Evolutionary conservation across 2,797 vertebrate species (phyloP), one percentile per base, ranked within the genome.

Genomic region (Macroramphosus scolopax): DNA sequence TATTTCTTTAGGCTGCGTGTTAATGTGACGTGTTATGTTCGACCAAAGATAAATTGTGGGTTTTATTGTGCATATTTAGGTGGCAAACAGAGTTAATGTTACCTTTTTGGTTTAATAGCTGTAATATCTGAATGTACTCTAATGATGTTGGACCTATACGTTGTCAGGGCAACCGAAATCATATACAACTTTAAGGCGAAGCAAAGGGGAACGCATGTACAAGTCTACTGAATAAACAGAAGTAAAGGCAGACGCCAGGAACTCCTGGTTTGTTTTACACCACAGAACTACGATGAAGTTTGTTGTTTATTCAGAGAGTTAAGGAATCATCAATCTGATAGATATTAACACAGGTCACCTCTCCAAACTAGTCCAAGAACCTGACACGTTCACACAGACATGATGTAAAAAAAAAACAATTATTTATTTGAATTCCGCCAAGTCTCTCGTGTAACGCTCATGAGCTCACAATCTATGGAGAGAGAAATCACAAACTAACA

Each of bases 51-150:
- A 58, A 68, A 9, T 69, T 4, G 58, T 78, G 70, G 66, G 57
- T 69, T 74, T 80, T 78, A 45, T 68, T 87, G 85, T 92, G 89
- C 55, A 87, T 90, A 89, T 55, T 78, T 89, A 87, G 86, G 78
- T 25, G 78, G 86, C 69, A 79, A 54, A 68, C 48, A 74, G 69
- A 88, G 80, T 87, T 78, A 85, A 81, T 75, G 86, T 72, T 87
- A 87, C 64, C 75, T 83, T 85, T 78, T 85, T 79, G 84, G 60
- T 78, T 54, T 44, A 75, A 72, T 80, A 75, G 64, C 61, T 74
- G 66, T 82, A 72, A 73, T 65, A 78, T 68, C 66, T 84, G 84
- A 88, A 87, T 88, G 84, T 88, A 86, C 60, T 76, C 50, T 14
- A 63, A 79, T 74, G 36, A 71, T 55, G 53, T 73, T 78, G 83